Conservation (phyloP, 2,888 invertebrate genomes). For the Ctena decussata region DNA sequence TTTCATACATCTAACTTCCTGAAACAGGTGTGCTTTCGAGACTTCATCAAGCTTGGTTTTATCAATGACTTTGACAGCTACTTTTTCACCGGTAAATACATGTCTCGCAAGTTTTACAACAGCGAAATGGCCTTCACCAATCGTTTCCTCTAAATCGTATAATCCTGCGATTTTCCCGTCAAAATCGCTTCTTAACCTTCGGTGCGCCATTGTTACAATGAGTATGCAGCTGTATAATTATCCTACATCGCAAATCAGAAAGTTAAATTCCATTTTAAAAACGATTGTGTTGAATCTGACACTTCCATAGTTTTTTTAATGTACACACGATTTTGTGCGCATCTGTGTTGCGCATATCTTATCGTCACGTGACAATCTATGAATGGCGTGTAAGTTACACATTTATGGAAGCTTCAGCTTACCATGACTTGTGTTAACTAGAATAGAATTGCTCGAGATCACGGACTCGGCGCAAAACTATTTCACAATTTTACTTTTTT, state of each 20-base stretch:
- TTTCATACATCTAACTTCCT: constrained; percentile 98
- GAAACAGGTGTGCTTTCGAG: constrained; percentile 95
- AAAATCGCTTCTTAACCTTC: constrained; percentile 78
- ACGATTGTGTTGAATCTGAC: constrained; percentile 29
- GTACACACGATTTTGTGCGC: constrained; percentile 72
- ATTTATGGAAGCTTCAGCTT: background rate
- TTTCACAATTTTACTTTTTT: too few relatives aligned
- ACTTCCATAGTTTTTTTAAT: constrained; percentile 63
- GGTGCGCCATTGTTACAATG: constrained; percentile 69
- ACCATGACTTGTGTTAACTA: too few relatives aligned
- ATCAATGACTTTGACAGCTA: constrained; percentile 99
- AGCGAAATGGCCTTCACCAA: constrained; percentile 99
- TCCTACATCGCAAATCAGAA: background rate
- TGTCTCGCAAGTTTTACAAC: constrained; percentile 99
- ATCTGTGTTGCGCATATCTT: constrained; percentile 79
- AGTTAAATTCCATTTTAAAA: background rate
- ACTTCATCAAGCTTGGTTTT: constrained; percentile 99
- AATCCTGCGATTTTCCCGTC: constrained; percentile 90
- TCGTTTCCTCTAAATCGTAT: constrained; percentile 98
- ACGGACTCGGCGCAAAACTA: too few relatives aligned
- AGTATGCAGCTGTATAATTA: background rate
- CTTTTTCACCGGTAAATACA: constrained; percentile 99
- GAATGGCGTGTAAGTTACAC: constrained; percentile 14
- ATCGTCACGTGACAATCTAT: constrained; percentile 68
- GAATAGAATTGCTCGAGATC: too few relatives aligned